These are phyloP conservation scores for Anguilla anguilla DNA, from an alignment of 2,797 vertebrate genomes.

Conservation along the genomic window DNA sequence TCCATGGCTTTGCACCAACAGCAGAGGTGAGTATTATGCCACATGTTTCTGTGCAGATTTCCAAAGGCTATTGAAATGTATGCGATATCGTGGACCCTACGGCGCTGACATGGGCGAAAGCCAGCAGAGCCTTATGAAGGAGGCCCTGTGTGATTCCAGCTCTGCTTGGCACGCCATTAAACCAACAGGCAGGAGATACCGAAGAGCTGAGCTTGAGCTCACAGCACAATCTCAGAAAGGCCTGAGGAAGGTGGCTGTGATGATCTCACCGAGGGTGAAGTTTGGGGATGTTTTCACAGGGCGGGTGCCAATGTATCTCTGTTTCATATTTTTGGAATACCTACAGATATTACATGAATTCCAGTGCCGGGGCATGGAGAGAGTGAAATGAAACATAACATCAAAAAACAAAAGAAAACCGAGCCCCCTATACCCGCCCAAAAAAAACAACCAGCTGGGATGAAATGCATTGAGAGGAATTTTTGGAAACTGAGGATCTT, in stretches of 20 bases:
- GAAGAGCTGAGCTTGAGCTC: slow-evolving; percentile 6
- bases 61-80: not conserved
- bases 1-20: not conserved
- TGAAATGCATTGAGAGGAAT: not conserved
- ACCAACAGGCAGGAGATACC: slow-evolving; percentile 45
- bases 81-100: not conserved
- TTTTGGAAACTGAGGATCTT: not conserved
- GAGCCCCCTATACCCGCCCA: not conserved
- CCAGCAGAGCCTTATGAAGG: not conserved
- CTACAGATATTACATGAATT: not conserved
- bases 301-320: not conserved
- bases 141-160: not conserved
- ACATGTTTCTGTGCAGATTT: not conserved
- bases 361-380: not conserved
- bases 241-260: not conserved
- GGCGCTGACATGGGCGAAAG: not conserved
- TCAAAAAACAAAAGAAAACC: not conserved
- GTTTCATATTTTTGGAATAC: not conserved
- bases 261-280: not conserved
- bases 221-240: not conserved
- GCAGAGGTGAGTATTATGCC: not conserved
- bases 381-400: not conserved
- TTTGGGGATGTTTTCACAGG: not conserved
- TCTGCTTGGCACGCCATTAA: slow-evolving; percentile 48
- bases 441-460: not conserved